Evolutionary conservation across 2,888 invertebrate genomes (phyloP).

Genomic region (Meliscaeva auricollis): DNA sequence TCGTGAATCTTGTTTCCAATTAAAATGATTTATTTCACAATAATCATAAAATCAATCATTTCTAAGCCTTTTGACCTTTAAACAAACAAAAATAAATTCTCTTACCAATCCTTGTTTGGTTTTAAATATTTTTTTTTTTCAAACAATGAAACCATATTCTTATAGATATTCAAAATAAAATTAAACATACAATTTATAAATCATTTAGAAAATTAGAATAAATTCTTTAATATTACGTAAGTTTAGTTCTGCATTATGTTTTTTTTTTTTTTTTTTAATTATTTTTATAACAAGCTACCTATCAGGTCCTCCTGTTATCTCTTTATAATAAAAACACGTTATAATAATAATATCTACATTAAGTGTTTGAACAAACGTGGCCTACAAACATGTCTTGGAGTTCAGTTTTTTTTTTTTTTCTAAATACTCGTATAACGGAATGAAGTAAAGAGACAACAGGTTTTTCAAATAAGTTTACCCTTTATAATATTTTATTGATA

Average conservation of each 20-base stretch:
- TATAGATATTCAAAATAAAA: neutral
- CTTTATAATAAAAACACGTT: constrained; percentile 52
- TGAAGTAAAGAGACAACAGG: constrained; percentile 35
- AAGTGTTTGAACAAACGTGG: constrained; percentile 31
- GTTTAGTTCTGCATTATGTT: neutral
- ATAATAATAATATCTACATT: constrained; percentile 6
- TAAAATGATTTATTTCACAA: constrained; percentile 23
- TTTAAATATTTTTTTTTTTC: neutral
- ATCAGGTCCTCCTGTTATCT: constrained; percentile 5
- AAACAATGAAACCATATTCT: neutral
- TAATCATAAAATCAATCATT: constrained; percentile 13
- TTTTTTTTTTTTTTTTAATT: neutral
- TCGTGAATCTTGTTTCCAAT: constrained; percentile 8
- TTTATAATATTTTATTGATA: constrained; percentile 59
- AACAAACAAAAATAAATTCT: neutral
- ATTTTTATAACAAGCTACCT: constrained; percentile 11
- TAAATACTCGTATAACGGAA: constrained; percentile 25
- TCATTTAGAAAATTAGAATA: neutral
- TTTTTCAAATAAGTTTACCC: constrained; percentile 64
- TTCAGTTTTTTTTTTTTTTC: constrained; percentile 4
- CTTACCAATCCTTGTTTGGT: too few relatives aligned
- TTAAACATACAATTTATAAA: neutral
- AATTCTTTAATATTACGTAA: constrained; percentile 23
- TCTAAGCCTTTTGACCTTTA: constrained; percentile 5
- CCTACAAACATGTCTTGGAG: constrained; percentile 17